Evolutionary conservation across 2,797 vertebrate genomes (phyloP), one percentile per base, ranked within the genome.

Genomic region (Pelodytes ibericus): DNA sequence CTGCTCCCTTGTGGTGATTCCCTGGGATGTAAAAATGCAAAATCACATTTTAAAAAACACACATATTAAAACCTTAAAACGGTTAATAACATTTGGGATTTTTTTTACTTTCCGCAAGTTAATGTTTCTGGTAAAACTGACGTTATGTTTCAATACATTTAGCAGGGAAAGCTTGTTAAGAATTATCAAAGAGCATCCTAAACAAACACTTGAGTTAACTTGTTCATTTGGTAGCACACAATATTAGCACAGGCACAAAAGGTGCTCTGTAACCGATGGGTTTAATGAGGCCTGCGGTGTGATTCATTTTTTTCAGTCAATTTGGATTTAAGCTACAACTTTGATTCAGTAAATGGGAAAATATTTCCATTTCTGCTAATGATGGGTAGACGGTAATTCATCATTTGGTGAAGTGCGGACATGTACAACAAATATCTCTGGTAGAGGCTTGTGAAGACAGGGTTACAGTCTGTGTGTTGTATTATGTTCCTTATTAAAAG

Each of bases 281-380:
- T 33, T 31, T 71, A 65, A 77, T 71, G 67, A 71, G 33, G 67
- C 60, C 33, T 71, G 59, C 39, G 25, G 31, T 71, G 31, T 71
- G 25, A 70, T 74, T 66, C 22, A 58, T 62, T 63, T 56, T 57
- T 56, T 62, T 62, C 25, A 27, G 41, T 62, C 29, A 22, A 70
- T 63, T 77, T 64, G 56, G 39, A 71, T 77, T 71, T 71, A 59
- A 70, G 74, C n/a, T 29, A 22, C 74, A 70, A 63, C 67, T 71
- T 44, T 65, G 49, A 64, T 77, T 71, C 26, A 18, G 44, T 47
- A 65, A 71, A 77, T 25, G 57, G 31, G 41, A 39, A 18, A 31
- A n/a, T 64, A 29, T 71, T 53, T 71, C 22, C 26, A 16, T 71
- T 27, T 18, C 20, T 59, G 36, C 36, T 66, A 67, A 74, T 67